Base-by-base conservation (phyloP, 2,797 vertebrate genomes). In the Pagetopsis macropterus region DNA sequence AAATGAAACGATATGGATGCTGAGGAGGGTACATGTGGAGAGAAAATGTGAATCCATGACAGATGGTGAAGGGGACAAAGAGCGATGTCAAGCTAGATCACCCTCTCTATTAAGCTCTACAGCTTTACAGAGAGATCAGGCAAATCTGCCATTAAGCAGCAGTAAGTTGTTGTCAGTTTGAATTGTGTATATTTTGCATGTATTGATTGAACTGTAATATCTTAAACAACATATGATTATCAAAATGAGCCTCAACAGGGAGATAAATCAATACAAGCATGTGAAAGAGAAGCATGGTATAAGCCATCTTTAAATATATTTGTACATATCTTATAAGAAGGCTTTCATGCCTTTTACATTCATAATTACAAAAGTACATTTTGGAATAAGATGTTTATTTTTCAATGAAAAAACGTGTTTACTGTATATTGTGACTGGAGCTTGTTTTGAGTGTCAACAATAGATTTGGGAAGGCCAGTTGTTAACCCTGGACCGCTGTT, bases 391-490 rank as follows among this genome's bases (percentile, higher is more conserved):
- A 46, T 16, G 5, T n/a, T 13, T 56, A 12, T 2, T 41, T 66
- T 59, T 21, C 1, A 57, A 51, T 46, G n/a, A 19, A 73, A 72
- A 64, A n/a, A 37, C 1, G 10, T 3, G 14, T 69, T 68, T 15
- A 27, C 27, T 27, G 4, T 27, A 33, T 68, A 21, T 19, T 64
- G 2, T 21, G 55, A 51, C 50, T 56, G 46, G 41, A 56, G 40
- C 17, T 56, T 70, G 15, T 71, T 74, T 65, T 23, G 33, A 10
- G 15, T 68, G 61, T 72, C 58, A 75, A 62, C 70, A 50, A 63
- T 80, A 80, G 74, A 86, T 87, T 86, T 85, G 51, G 49, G n/a
- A 12, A 14, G 50, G 74, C 86, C 92, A 92, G 90, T 90, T 92
- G 89, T 89, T 84, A 71, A 52, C 57, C n/a, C 61, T 76, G 72